These are phyloP conservation scores for Caenorhabditis inopinata DNA, from an alignment of 1,140 invertebrate species.

Conservation along the genomic window DNA sequence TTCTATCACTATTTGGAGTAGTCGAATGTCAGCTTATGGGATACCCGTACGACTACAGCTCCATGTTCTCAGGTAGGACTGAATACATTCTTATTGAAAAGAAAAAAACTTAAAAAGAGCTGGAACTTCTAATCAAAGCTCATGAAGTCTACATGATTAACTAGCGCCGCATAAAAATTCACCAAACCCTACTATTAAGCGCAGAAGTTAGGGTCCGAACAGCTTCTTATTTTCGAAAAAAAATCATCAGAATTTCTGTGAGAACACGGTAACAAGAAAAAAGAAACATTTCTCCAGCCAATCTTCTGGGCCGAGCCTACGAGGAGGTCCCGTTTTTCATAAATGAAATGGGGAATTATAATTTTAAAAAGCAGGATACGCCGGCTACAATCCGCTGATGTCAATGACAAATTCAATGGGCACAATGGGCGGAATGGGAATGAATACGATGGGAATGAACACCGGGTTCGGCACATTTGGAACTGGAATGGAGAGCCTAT, in stretches of 20 bases:
- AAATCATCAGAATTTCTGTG: too few relatives aligned
- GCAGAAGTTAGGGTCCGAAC: too few relatives aligned
- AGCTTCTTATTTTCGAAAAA: too few relatives aligned
- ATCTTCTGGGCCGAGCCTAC: too few relatives aligned
- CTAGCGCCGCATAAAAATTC: too few relatives aligned
- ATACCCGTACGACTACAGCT: constrained; percentile 9
- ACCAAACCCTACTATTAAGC: too few relatives aligned
- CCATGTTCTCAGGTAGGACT: neutral
- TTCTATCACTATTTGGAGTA: neutral
- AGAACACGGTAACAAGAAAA: too few relatives aligned
- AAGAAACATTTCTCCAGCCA: too few relatives aligned
- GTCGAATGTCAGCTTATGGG: neutral
- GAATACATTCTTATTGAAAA: neutral
- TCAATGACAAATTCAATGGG: neutral
- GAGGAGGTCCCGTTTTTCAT: too few relatives aligned
- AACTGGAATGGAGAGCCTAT: neutral
- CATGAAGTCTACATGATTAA: neutral
- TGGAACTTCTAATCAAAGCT: too few relatives aligned
- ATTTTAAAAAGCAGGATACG: too few relatives aligned
- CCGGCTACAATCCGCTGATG: constrained; percentile 15
- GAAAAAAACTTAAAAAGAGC: neutral
- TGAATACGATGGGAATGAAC: neutral
- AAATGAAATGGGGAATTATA: too few relatives aligned
- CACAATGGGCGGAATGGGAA: neutral
- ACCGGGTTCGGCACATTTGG: constrained; percentile 17